These are phyloP conservation scores for Numenius arquata DNA, from an alignment of 2,113 vertebrate genomes.

Conservation along the genomic window DNA sequence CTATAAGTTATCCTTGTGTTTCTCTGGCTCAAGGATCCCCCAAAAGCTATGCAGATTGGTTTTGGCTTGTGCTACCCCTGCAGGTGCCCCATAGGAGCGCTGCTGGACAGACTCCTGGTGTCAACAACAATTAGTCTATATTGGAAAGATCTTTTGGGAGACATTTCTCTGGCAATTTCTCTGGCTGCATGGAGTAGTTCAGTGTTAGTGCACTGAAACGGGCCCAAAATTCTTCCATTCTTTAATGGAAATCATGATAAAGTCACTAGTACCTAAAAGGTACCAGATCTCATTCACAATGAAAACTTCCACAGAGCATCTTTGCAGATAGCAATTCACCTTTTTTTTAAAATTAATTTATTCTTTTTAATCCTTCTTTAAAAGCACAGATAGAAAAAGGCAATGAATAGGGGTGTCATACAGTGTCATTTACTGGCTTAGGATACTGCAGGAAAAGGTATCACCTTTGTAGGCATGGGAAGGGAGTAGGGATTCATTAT, in stretches of 20 bases:
- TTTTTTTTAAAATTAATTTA: background rate
- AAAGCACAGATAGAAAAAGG: background rate
- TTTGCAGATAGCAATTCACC: background rate
- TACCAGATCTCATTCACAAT: background rate
- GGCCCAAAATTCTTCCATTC: background rate
- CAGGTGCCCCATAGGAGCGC: background rate
- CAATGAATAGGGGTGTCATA: background rate
- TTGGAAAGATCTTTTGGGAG: background rate
- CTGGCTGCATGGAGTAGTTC: background rate
- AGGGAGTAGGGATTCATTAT: background rate
- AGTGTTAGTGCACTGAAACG: background rate
- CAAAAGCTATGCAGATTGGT: background rate
- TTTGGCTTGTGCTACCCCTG: background rate
- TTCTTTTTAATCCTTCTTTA: background rate
- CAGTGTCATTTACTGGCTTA: background rate
- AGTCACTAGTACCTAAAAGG: background rate
- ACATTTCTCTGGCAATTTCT: background rate
- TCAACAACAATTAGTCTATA: background rate
- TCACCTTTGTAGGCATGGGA: background rate
- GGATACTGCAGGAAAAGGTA: background rate
- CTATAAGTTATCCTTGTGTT: background rate
- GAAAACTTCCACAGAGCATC: background rate
- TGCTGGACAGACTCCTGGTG: background rate
- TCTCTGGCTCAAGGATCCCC: background rate
- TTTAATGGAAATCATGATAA: background rate